Percentiles rank a stretch among this genome's conserved stretches.
Evolutionary conservation across 1,140 invertebrate species (phyloP).

Genomic region (Papilio xuthus): DNA sequence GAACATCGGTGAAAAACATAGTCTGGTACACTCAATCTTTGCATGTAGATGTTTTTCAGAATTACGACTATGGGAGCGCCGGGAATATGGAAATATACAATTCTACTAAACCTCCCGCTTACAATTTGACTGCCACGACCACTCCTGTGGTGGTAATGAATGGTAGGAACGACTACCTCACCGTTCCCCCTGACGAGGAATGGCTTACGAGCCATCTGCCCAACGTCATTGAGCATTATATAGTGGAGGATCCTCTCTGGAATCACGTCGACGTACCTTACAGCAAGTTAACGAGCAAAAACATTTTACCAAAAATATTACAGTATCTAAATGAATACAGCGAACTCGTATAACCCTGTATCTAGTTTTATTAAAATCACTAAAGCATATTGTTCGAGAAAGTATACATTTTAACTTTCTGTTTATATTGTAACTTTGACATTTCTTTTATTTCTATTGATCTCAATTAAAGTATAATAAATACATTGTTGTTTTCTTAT

Average conservation of each 20-base stretch:
- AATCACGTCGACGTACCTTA: constrained; percentile 20
- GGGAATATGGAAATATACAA: constrained; percentile 9
- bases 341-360: background rate
- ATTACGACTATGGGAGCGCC: constrained; percentile 2
- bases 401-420: too few relatives aligned
- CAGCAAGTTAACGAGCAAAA: constrained; percentile 11
- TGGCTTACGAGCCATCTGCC: constrained; percentile 17
- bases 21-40: background rate
- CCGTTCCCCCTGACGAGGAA: background rate
- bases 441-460: too few relatives aligned
- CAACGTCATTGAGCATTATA: constrained; percentile 4
- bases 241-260: background rate
- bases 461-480: too few relatives aligned
- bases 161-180: constrained; percentile 2
- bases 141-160: constrained; percentile 15
- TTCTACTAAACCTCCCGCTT: background rate
- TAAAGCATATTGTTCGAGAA: background rate
- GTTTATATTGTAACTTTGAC: too few relatives aligned
- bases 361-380: background rate
- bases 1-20: constrained; percentile 4
- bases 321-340: constrained; percentile 17
- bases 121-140: background rate
- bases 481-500: too few relatives aligned
- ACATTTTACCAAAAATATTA: constrained; percentile 17
- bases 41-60: background rate